Base-by-base conservation (phyloP, 2,797 vertebrate genomes). In the Centropyge bicolor region DNA sequence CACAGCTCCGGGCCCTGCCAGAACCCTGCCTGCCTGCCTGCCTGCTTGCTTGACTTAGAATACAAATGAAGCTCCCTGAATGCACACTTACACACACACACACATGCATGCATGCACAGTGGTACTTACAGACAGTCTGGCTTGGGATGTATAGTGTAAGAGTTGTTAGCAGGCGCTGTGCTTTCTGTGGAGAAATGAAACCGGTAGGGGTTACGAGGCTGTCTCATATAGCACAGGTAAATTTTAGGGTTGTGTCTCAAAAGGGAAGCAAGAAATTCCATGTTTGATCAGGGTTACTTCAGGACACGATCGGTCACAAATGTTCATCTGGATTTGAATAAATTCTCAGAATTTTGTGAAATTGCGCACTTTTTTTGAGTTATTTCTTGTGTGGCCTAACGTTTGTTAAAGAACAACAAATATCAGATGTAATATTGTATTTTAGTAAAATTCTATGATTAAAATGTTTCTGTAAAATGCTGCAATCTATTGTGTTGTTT, bases 51-150 rank as follows among this genome's bases (percentile, higher is more conserved):
- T 87, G 87, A 89, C 84, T 93, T 89, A 91, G 94, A 94, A 95
- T 95, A 94, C 94, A 94, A 95, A 95, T 95, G 89, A 95, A 93
- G 90, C 86, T 81, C 88, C 71, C 66, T 93, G 85, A 94, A 94
- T 90, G 81, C 88, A 89, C 87, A 91, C 89, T 91, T 87, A 89
- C 82, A 89, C 88, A 89, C 87, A 84, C 80, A 89, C 86, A 89
- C 83, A 80, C 74, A 86, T 60, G 54, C 74, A 72, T 76, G 70
- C 87, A 86, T 73, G 70, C 82, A 74, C 79, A 77, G 57, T 81
- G 77, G 52, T 82, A 74, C 89, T 89, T 89, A 79, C 85, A 92
- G 76, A 74, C 84, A 78, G 75, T 66, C 76, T 89, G 80, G 87
- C 74, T 82, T 74, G 41, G 80, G 78, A 85, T 83, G 76, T 83